These are phyloP conservation scores for Nemopilema nomurai DNA, from an alignment of 30 jellyfish, hydroid and myxozoan species.

Conservation along the genomic window DNA sequence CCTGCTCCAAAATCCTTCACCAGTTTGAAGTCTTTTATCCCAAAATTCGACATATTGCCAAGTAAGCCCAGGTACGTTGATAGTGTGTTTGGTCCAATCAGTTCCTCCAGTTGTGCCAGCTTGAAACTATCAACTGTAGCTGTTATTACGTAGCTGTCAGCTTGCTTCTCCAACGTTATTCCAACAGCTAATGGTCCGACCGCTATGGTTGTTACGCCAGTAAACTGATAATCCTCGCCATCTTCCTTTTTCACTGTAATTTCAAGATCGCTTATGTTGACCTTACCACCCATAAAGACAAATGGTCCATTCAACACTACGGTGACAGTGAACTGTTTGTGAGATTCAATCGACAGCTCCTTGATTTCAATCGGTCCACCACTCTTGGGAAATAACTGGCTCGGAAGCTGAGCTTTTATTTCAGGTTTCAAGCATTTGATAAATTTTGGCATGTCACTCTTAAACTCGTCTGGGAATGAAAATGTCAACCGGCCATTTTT, in stretches of 20 bases:
- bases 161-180: conserved; percentile 9
- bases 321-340: conserved; percentile 10
- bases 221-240: conserved; percentile 23
- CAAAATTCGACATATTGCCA: conserved; percentile 13
- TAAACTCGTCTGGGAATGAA: conserved; percentile 44
- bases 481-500: conserved; percentile 21
- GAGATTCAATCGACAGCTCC: conserved; percentile 29
- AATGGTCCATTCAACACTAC: conserved; percentile 44
- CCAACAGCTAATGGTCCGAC: conserved; percentile 38
- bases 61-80: neutral
- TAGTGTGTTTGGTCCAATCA: conserved; percentile 1
- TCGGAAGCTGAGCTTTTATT: conserved; percentile 47
- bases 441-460: conserved; percentile 48
- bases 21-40: conserved; percentile 17
- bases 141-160: neutral
- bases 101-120: conserved; percentile 1
- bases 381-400: conserved; percentile 40
- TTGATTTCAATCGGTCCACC: conserved; percentile 44
- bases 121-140: conserved; percentile 13
- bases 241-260: conserved; percentile 5
- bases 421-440: conserved; percentile 46
- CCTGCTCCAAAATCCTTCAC: conserved; percentile 7
- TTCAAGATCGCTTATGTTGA: conserved; percentile 33
- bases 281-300: conserved; percentile 43
- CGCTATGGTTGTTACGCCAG: conserved; percentile 42